phyloP scores from a whole-genome alignment of 2,888 invertebrate species.

The Drosophila flavopinicola region DNA sequence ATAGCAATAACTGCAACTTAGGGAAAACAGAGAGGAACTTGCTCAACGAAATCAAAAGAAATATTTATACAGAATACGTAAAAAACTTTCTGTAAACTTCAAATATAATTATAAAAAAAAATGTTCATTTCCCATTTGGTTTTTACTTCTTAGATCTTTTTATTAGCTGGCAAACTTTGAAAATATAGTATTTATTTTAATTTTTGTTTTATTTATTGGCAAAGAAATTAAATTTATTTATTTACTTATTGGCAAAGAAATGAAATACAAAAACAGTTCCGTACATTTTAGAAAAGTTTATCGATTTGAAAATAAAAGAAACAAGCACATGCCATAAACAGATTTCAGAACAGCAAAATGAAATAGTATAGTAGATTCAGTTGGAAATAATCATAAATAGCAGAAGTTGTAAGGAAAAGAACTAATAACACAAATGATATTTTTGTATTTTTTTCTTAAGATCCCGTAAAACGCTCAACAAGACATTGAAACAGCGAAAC shows the following conservation, averaged over 20 bases:
- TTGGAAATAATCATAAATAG: constrained; percentile 8
- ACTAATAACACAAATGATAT: constrained; percentile 15
- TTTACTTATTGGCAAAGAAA: not conserved
- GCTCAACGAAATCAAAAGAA: constrained; percentile 11
- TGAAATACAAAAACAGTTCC: too few species aligned
- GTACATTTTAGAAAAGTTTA: not conserved
- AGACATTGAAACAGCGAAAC: constrained; percentile 38
- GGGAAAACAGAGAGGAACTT: constrained; percentile 5
- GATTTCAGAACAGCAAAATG: constrained; percentile 10
- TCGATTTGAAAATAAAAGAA: constrained; percentile 2
- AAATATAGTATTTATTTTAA: constrained; percentile 4
- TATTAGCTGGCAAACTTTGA: not conserved
- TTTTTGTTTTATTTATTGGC: too few species aligned
- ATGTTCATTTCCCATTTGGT: not conserved
- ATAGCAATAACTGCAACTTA: constrained; percentile 13
- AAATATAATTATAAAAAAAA: constrained; percentile 1
- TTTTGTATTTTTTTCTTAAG: constrained; percentile 4
- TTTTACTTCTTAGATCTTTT: not conserved
- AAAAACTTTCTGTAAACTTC: constrained; percentile 9
- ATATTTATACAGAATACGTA: constrained; percentile 10
- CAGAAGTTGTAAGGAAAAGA: constrained; percentile 17
- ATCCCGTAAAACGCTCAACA: constrained; percentile 41
- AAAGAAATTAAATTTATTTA: not conserved
- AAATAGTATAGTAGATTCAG: constrained; percentile 4
- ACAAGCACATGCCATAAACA: constrained; percentile 35